Conservation (phyloP, 1,140 invertebrate genomes). For the Drosophila ananassae region DNA sequence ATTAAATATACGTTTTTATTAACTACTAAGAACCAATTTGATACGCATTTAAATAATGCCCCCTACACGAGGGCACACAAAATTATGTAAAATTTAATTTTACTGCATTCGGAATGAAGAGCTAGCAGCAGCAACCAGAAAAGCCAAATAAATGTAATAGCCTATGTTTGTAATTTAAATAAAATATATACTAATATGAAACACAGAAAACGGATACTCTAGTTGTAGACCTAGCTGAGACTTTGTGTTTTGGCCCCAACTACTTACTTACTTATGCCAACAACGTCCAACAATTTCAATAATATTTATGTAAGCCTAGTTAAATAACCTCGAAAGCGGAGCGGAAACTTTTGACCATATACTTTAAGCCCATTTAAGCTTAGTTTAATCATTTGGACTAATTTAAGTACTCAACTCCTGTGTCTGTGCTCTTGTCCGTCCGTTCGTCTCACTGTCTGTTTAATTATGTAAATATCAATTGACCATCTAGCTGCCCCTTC, state of each 20-base stretch:
- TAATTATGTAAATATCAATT: constrained; percentile 61
- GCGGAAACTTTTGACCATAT: constrained; percentile 48
- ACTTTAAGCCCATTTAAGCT: constrained; percentile 69
- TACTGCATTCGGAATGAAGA: constrained; percentile 46
- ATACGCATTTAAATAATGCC: constrained; percentile 80
- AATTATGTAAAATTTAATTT: constrained; percentile 79
- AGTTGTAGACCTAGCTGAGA: constrained; percentile 9
- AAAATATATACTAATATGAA: constrained; percentile 46
- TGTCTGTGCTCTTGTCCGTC: constrained; percentile 11
- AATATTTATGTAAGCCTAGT: constrained; percentile 71
- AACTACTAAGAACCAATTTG: constrained; percentile 83
- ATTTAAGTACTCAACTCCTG: constrained; percentile 48
- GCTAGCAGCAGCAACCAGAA: constrained; percentile 40
- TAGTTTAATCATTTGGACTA: constrained; percentile 74
- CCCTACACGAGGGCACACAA: constrained; percentile 36
- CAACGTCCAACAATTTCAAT: constrained; percentile 80
- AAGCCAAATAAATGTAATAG: constrained; percentile 78
- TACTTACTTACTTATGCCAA: constrained; percentile 81
- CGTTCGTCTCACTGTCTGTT: constrained; percentile 12
- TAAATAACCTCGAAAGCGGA: constrained; percentile 16
- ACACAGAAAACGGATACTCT: constrained; percentile 17
- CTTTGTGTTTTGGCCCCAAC: constrained; percentile 50
- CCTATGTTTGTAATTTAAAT: constrained; percentile 73
- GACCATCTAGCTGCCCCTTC: constrained; percentile 13
- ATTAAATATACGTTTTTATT: constrained; percentile 83